Evolutionary conservation across 2,888 invertebrate genomes (phyloP).

Genomic region (Tiphia femorata): DNA sequence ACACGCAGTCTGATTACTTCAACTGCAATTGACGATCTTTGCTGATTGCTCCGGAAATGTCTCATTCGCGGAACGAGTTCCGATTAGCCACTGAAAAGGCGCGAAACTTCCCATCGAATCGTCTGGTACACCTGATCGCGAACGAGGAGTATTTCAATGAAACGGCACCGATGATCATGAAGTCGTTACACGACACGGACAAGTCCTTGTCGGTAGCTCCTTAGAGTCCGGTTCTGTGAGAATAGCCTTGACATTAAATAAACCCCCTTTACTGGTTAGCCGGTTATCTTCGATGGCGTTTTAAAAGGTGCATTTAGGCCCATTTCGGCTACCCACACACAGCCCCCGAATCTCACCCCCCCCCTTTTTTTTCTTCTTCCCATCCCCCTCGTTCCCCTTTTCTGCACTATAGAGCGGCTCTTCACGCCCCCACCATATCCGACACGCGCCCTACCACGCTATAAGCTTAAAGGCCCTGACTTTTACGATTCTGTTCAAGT

Average conservation of each 20-base stretch:
- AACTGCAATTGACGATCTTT: no score
- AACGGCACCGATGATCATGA: slow-evolving; percentile 52
- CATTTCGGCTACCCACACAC: slow-evolving; percentile 59
- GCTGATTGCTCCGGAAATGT: no score
- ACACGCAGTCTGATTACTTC: no score
- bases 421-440: slow-evolving; percentile 65
- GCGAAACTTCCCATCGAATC: no score
- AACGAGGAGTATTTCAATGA: no score
- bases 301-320: slow-evolving; percentile 65
- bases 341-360: background rate
- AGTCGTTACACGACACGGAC: slow-evolving; percentile 44
- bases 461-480: slow-evolving; percentile 70
- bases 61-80: no score
- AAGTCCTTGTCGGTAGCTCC: slow-evolving; percentile 43
- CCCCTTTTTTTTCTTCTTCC: slow-evolving; percentile 4
- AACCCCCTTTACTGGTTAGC: slow-evolving; percentile 49
- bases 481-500: slow-evolving; percentile 74
- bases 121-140: no score
- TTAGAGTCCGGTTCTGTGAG: slow-evolving; percentile 32
- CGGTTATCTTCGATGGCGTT: slow-evolving; percentile 57
- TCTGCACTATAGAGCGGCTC: slow-evolving; percentile 33
- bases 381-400: slow-evolving; percentile 43
- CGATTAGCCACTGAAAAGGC: no score
- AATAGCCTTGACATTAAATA: slow-evolving; percentile 53
- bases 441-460: slow-evolving; percentile 67